Percentiles rank a stretch among this genome's conserved stretches.
Conservation (phyloP, 2,797 vertebrate genomes). For the Xerus rutilus region DNA sequence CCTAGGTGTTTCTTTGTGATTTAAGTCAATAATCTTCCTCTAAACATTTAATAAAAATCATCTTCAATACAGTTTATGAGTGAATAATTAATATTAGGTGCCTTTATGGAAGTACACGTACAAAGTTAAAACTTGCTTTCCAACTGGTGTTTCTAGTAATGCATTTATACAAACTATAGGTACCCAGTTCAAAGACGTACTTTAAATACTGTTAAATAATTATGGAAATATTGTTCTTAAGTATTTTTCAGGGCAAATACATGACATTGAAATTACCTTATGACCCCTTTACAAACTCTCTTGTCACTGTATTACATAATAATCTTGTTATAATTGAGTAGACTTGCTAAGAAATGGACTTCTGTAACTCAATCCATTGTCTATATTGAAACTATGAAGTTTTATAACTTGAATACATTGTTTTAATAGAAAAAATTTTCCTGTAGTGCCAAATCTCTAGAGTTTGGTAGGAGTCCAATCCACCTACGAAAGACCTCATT, state of each 20-base stretch:
- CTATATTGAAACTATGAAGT: not conserved
- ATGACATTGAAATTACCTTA: constrained; percentile 46
- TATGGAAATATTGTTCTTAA: not conserved
- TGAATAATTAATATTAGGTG: not conserved
- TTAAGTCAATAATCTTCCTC: not conserved
- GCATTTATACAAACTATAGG: not conserved
- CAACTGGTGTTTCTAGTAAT: not conserved
- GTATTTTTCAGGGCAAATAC: not conserved
- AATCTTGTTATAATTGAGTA: constrained; percentile 35
- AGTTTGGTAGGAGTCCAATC: constrained; percentile 4
- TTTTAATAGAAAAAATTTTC: constrained; percentile 5
- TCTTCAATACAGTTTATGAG: not conserved
- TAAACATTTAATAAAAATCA: not conserved
- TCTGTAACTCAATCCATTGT: constrained; percentile 4
- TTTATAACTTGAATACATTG: constrained; percentile 33
- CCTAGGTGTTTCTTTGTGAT: not conserved
- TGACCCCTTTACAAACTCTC: not conserved
- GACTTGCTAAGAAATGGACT: not conserved
- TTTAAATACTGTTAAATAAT: constrained; percentile 34
- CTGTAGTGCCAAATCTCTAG: not conserved
- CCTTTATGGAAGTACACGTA: not conserved
- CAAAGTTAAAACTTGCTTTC: constrained; percentile 40
- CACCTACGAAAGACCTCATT: constrained; percentile 12
- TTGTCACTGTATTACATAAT: not conserved
- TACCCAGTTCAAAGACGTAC: not conserved